phyloP scores from a whole-genome alignment of 2,888 invertebrate species.

The Yponomeuta plumbellus region DNA sequence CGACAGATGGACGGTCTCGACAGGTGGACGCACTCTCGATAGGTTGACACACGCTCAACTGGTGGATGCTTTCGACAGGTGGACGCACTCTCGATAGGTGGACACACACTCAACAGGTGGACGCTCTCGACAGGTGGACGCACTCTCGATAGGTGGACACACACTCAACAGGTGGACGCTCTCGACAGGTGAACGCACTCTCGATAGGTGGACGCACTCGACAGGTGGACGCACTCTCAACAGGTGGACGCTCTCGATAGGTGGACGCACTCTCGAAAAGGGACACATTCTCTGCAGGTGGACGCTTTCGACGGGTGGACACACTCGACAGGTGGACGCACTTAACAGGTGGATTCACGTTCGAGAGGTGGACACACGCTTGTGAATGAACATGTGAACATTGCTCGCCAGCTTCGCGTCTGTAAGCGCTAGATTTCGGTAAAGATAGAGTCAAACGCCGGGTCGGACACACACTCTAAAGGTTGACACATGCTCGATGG shows the following conservation, averaged over 20 bases:
- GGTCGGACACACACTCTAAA: too few species aligned
- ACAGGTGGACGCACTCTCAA: too few species aligned
- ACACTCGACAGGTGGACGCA: constrained; percentile 57
- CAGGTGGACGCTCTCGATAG: too few species aligned
- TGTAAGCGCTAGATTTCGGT: constrained; percentile 37
- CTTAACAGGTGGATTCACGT: constrained; percentile 55
- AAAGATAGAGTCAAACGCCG: constrained; percentile 45
- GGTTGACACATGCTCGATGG: constrained; percentile 61
- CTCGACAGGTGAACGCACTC: constrained; percentile 44
- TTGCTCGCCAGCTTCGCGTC: constrained; percentile 24
- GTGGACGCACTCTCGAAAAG: too few species aligned
- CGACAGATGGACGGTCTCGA: too few species aligned
- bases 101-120: too few species aligned
- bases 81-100: constrained; percentile 22
- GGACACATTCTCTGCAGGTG: constrained; percentile 59
- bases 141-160: constrained; percentile 23
- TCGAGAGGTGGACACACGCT: constrained; percentile 45
- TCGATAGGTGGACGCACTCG: too few species aligned
- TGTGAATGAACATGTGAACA: too few species aligned
- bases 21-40: too few species aligned
- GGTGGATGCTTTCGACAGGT: too few species aligned
- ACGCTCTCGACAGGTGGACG: constrained; percentile 45
- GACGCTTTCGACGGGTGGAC: constrained; percentile 55
- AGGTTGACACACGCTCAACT: constrained; percentile 62
- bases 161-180: too few species aligned